Percentiles rank a stretch among this genome's conserved stretches.
Conservation (phyloP, 2,888 invertebrate species). For the Leptura quadrifasciata region DNA sequence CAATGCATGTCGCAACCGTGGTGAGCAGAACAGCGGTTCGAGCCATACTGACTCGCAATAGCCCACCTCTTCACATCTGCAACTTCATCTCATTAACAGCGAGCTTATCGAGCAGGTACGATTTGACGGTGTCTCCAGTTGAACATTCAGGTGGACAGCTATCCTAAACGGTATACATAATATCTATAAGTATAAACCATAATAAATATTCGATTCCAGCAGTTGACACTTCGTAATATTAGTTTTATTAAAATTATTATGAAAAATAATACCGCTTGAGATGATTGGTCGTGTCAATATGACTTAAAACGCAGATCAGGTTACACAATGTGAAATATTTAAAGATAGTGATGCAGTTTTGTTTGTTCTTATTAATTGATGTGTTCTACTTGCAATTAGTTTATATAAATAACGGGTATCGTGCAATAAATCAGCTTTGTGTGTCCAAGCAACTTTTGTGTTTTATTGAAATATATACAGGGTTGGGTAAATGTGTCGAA, state of each 20-base stretch:
- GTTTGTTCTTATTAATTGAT: neutral
- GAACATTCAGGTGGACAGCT: constrained; percentile 44
- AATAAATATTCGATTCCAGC: constrained; percentile 26
- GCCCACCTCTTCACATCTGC: constrained; percentile 55
- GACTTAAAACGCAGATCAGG: neutral
- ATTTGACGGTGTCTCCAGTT: constrained; percentile 38
- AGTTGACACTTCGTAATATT: constrained; percentile 32
- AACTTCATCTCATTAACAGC: constrained; percentile 57
- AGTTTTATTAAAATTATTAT: neutral
- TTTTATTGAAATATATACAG: too few relatives aligned
- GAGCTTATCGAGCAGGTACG: constrained; percentile 34
- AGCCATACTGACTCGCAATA: constrained; percentile 68
- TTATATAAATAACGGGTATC: too few relatives aligned
- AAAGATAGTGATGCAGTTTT: neutral
- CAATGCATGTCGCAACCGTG: constrained; percentile 62
- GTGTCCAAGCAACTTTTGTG: too few relatives aligned
- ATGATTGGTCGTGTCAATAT: constrained; percentile 15
- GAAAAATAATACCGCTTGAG: constrained; percentile 2
- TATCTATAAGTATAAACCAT: constrained; percentile 18
- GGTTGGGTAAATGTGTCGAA: too few relatives aligned
- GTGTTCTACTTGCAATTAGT: neutral
- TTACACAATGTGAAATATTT: neutral
- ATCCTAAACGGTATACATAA: constrained; percentile 39
- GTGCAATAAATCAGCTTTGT: too few relatives aligned
- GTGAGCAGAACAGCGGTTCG: constrained; percentile 66